Conservation (phyloP, 2,888 invertebrate species). For the Luffia ferchaultella region DNA sequence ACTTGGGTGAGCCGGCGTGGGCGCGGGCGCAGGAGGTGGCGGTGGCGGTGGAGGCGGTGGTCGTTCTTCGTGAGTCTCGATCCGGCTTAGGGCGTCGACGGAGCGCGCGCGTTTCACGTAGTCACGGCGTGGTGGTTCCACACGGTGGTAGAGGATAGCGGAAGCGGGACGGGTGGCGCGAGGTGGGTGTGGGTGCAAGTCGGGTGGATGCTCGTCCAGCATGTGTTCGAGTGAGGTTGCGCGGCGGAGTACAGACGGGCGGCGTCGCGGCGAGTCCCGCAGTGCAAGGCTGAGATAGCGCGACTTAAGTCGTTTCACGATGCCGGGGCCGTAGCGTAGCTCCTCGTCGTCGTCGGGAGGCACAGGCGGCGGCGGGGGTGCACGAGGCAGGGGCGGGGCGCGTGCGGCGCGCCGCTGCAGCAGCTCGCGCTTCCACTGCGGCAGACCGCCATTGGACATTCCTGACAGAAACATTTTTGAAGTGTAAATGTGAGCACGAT, state of each 20-base stretch:
- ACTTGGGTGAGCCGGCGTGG: conserved; percentile 74
- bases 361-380: conserved; percentile 31
- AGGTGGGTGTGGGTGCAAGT: conserved; percentile 23
- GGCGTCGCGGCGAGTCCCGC: conserved; percentile 73
- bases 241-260: conserved; percentile 78
- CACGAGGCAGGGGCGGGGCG: conserved; percentile 25
- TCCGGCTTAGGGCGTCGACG: conserved; percentile 82
- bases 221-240: conserved; percentile 87
- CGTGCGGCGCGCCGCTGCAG: conserved; percentile 73
- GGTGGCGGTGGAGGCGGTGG: conserved; percentile 35
- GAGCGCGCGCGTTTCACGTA: conserved; percentile 86
- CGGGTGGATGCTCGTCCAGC: conserved; percentile 69
- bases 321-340: conserved; percentile 89
- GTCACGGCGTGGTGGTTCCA: conserved; percentile 53
- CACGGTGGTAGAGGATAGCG: conserved; percentile 29
- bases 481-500: not conserved
- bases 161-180: conserved; percentile 27
- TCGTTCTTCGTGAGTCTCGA: conserved; percentile 65
- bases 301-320: conserved; percentile 86
- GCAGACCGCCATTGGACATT: conserved; percentile 62
- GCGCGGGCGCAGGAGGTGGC: conserved; percentile 45
- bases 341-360: conserved; percentile 70
- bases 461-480: conserved; percentile 21
- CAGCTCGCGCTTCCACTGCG: conserved; percentile 87
- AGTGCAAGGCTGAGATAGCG: conserved; percentile 87